Base-by-base conservation (phyloP, 2,888 invertebrate species). In the Tiphia femorata region DNA sequence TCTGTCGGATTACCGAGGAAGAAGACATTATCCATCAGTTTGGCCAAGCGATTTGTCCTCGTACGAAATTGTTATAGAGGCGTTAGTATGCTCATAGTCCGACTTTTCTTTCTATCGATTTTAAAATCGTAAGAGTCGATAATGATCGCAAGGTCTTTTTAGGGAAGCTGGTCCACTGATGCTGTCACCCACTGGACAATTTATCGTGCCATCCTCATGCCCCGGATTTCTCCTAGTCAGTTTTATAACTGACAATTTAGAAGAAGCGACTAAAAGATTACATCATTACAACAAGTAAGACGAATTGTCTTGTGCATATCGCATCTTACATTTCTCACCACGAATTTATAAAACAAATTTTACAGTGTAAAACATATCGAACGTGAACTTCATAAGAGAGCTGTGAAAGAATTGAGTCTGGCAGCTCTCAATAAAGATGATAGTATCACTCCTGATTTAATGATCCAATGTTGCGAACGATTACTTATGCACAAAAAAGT, bases 161-260 rank as follows among this genome's bases (percentile, higher is more conserved):
- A 96, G 96, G 17, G 96, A 96, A 82, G 93, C 96, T 2, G 97
- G 97, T 0, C 97, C 97, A 0, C 80, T 97, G 51, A 96, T 96
- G 93, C 88, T 97, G 21, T 95, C 95, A 8, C 96, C 96, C 0
- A 95, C 95, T 2, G 97, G 97, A 2, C 96, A 97, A 84, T 92
- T 97, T 76, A 94, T 96, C 60, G 92, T 95, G 1, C 97, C 97
- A 10, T 92, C 95, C 0, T 94, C 96, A 0, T 94, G 96, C 77
- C 97, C 97, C 0, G 94, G 95, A 0, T 90, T 91, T 68, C 89
- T 96, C 64, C 86, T 97, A 48, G 89, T 97, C 12, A 91, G 90
- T 73, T 97, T 94, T 80, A 92, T 97, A 42, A 88, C 90, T 0
- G 89, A 89, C 12, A 89, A 96, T 81, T 87, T 95, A 65, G 87